Conservation (phyloP, 35 echinoderm and acorn worm genomes). For the Heliocidaris tuberculata region DNA sequence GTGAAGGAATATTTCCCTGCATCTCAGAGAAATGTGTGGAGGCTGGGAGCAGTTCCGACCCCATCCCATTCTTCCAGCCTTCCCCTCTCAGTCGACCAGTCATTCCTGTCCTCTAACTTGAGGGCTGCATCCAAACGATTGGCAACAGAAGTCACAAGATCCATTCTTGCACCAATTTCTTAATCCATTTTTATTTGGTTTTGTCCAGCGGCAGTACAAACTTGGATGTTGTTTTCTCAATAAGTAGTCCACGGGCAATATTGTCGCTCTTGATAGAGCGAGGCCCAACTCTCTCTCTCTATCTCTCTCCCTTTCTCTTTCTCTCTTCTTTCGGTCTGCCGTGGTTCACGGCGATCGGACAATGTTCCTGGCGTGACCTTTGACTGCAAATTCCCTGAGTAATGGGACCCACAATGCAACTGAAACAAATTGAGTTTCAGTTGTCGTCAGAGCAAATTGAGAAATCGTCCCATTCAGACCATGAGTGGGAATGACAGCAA, state of each 20-base stretch:
- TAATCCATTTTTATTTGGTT: slow-evolving; percentile 39
- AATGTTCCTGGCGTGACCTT: slow-evolving; percentile 30
- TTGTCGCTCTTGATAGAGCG: slow-evolving; percentile 1
- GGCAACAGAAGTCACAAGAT: slow-evolving; percentile 37
- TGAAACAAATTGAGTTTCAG: slow-evolving; percentile 48
- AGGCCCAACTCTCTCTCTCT: background rate
- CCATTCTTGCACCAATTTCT: slow-evolving; percentile 35
- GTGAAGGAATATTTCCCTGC: background rate
- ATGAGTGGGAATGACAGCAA: background rate
- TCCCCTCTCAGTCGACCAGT: background rate
- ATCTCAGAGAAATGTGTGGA: background rate
- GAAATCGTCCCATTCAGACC: background rate
- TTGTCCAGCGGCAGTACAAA: slow-evolving; percentile 50
- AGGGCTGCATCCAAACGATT: background rate
- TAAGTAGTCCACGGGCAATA: slow-evolving; percentile 45
- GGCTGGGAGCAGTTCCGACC: background rate
- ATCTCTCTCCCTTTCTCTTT: background rate
- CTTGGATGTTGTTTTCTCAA: slow-evolving; percentile 40
- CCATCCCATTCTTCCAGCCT: background rate
- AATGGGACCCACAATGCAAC: slow-evolving; percentile 47
- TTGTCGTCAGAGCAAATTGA: slow-evolving; percentile 14
- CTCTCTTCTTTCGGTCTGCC: background rate
- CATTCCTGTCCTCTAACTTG: background rate
- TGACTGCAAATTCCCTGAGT: slow-evolving; percentile 34
- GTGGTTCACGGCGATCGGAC: slow-evolving; percentile 20